phyloP scores from a whole-genome alignment of 2,888 invertebrate species.

The Elmis aenea region DNA sequence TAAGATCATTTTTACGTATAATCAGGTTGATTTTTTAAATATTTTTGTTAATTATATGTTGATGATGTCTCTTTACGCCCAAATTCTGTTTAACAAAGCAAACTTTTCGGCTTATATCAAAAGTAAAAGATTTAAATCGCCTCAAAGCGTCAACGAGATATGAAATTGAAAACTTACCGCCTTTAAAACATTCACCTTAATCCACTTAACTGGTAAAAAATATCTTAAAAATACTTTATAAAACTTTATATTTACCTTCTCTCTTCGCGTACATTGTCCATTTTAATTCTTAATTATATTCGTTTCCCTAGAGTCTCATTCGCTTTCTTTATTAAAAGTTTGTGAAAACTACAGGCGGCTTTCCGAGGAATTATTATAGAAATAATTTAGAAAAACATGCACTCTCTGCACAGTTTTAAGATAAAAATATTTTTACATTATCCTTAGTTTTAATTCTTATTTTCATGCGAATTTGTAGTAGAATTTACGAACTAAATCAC shows the following conservation, averaged over 20 bases:
- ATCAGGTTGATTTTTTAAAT: too few species aligned
- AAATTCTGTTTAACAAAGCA: too few species aligned
- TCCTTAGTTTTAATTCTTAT: neutral
- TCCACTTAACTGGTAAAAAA: too few species aligned
- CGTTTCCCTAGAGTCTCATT: constrained; percentile 31
- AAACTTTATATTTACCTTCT: constrained; percentile 22
- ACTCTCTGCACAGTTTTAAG: constrained; percentile 14
- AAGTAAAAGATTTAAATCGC: too few species aligned
- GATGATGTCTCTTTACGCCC: too few species aligned
- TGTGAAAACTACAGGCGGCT: constrained; percentile 29
- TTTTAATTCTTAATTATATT: constrained; percentile 40
- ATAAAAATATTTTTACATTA: constrained; percentile 13
- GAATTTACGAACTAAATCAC: neutral
- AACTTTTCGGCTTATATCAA: too few species aligned
- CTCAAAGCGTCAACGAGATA: too few species aligned
- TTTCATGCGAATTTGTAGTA: neutral
- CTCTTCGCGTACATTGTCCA: constrained; percentile 41
- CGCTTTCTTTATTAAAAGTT: constrained; percentile 37
- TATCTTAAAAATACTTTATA: too few species aligned
- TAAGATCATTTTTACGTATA: too few species aligned
- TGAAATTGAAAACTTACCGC: too few species aligned
- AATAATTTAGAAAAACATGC: constrained; percentile 20
- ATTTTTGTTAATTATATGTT: too few species aligned
- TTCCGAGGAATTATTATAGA: constrained; percentile 28
- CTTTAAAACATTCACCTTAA: too few species aligned